Base-by-base conservation (phyloP, 53 echinoderm and acorn worm genomes). In the Apostichopus leukothele region DNA sequence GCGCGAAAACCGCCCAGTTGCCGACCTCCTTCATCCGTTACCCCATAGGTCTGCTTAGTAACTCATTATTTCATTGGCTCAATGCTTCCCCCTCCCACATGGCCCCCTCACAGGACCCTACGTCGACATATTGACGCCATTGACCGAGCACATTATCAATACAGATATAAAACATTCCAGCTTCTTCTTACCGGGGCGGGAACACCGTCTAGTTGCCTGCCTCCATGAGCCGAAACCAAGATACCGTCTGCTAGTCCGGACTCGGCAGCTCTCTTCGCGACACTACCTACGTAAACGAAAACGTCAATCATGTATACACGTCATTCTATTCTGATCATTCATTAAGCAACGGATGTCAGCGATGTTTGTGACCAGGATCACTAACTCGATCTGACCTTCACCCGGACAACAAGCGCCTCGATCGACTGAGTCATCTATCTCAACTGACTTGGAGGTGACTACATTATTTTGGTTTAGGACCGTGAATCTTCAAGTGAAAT, bases 191-290 rank as follows among this genome's bases (percentile, higher is more conserved):
- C 85, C 4, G 85, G 85, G 1, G 85, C 85, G 14, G 85, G 85
- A 18, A 68, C 85, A 39, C 85, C 85, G 22, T 85, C 85, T 60
- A 85, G 27, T 22, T 85, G 67, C 14, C 85, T 59, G 21, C 85
- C 85, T 60, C 85, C 85, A 39, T 85, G 85, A 67, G 85, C 67
- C 11, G 85, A 85, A 10, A 85, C 85, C 67, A 85, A 27, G 25
- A 85, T 85, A 51, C 85, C 85, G 18, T 85, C 85, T n/a, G 67
- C 85, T 16, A 67, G 67, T 5, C 66, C 50, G 67, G 85, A 85
- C 14, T 26, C 85, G 11, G 85, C 85, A 11, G 3, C 19, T 27
- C 3, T 85, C 50, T 79, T 79, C 7, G 79, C 79, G 51, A 79
- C 79, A 18, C 20, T 52, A 51, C 52, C 79, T 79, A 16, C 0